phyloP scores from a whole-genome alignment of 2,888 invertebrate species.

The Poecilus cupreus region DNA sequence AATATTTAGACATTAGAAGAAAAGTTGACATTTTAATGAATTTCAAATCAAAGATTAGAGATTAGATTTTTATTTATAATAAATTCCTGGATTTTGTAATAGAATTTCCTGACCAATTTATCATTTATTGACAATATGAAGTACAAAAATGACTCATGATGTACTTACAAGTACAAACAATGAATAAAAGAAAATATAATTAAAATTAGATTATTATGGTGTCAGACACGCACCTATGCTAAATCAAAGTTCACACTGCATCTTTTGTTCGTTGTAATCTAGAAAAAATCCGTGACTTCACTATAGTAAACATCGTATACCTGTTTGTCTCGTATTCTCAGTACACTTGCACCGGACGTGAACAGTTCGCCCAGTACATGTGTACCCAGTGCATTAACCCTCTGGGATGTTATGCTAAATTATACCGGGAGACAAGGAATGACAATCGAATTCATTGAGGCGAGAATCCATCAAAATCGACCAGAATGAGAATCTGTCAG shows the following conservation, averaged over 20 bases:
- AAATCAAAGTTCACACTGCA: neutral
- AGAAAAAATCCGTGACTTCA: neutral
- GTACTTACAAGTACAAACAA: neutral
- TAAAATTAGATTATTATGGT: constrained; percentile 13
- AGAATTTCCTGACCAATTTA: neutral
- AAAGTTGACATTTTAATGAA: too few species aligned
- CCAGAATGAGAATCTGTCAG: too few species aligned
- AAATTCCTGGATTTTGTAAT: neutral
- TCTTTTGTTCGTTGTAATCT: constrained; percentile 22
- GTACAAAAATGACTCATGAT: neutral
- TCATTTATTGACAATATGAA: neutral
- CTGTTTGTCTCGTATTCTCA: constrained; percentile 28
- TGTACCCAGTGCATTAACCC: constrained; percentile 69
- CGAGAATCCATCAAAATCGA: neutral
- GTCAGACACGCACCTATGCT: neutral
- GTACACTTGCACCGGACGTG: constrained; percentile 61
- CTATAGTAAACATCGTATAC: constrained; percentile 20
- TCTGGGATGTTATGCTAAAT: neutral
- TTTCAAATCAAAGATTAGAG: too few species aligned
- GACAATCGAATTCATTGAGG: neutral
- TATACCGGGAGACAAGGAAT: neutral
- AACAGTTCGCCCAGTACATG: constrained; percentile 61
- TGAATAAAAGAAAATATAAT: neutral
- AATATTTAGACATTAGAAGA: too few species aligned
- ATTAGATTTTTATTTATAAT: neutral